Conservation (phyloP, 2,797 vertebrate genomes). For the Parauchenoglanis punctatus region DNA sequence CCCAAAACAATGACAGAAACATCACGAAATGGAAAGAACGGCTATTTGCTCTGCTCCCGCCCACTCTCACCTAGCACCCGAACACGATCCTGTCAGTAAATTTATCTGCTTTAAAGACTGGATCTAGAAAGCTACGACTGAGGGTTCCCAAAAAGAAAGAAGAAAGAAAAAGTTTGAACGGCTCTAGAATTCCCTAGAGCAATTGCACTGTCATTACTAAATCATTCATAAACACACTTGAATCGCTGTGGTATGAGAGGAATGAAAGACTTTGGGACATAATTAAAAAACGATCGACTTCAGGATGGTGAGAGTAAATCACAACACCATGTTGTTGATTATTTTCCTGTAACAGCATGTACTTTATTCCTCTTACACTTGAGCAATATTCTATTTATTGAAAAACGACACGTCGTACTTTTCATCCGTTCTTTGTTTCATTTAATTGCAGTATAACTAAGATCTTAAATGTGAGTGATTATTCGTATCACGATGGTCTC, state of each 20-base stretch:
- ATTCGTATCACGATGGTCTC: not conserved
- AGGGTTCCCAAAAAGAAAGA: not conserved
- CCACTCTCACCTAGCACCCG: not conserved
- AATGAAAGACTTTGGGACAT: not conserved
- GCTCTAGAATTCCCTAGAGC: not conserved
- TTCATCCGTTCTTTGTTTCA: not conserved
- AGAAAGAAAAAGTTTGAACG: not conserved
- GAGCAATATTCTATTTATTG: not conserved
- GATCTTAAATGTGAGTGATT: not conserved
- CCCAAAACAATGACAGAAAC: not conserved
- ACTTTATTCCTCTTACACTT: not conserved
- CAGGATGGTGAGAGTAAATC: not conserved
- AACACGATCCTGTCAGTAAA: not conserved
- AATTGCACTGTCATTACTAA: not conserved
- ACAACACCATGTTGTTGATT: not conserved
- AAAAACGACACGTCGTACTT: not conserved
- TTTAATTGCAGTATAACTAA: not conserved
- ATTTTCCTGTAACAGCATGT: not conserved
- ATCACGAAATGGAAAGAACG: not conserved
- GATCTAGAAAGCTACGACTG: no score
- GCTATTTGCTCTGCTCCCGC: not conserved
- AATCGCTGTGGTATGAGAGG: not conserved
- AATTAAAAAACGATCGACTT: not conserved
- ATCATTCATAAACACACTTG: not conserved
- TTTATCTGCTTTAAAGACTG: not conserved